A percentile compares a stretch with the other conserved stretches of the same genome.
These are phyloP conservation scores for Bostrychus sinensis DNA, from an alignment of 2,113 vertebrate species.

Conservation along the genomic window DNA sequence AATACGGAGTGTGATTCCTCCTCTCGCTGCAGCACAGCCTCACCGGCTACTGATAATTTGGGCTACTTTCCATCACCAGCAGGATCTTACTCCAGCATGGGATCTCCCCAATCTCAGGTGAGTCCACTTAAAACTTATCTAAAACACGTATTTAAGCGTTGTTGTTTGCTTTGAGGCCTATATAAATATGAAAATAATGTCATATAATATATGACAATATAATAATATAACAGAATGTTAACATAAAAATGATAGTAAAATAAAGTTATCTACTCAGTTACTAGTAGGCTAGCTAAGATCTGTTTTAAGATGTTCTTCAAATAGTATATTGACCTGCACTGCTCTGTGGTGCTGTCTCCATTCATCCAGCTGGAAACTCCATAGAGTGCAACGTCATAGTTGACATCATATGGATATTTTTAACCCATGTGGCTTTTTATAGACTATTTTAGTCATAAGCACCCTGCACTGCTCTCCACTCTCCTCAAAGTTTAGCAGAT, in stretches of 20 bases:
- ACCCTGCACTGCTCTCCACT: constrained; percentile 23
- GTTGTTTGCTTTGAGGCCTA: too few species aligned
- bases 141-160: background rate
- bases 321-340: constrained; percentile 19
- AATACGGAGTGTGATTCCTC: constrained; percentile 89
- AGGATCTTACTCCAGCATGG: constrained; percentile 89
- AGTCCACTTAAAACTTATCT: constrained; percentile 32
- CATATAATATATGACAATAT: too few species aligned
- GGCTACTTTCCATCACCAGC: constrained; percentile 87
- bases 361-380: constrained; percentile 85
- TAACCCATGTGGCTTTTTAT: constrained; percentile 75
- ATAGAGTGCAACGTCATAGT: constrained; percentile 85
- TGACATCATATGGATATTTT: constrained; percentile 89
- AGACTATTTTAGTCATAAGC: constrained; percentile 54
- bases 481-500: constrained; percentile 26
- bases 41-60: constrained; percentile 86
- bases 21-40: constrained; percentile 95
- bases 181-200: too few species aligned
- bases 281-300: background rate
- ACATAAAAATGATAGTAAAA: background rate
- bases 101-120: constrained; percentile 89
- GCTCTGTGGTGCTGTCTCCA: constrained; percentile 32
- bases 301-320: background rate
- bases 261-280: too few species aligned
- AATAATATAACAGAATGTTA: too few species aligned